Evolutionary conservation across 2,888 invertebrate genomes (phyloP).

Genomic region (Pycnomerus fuliginosus): DNA sequence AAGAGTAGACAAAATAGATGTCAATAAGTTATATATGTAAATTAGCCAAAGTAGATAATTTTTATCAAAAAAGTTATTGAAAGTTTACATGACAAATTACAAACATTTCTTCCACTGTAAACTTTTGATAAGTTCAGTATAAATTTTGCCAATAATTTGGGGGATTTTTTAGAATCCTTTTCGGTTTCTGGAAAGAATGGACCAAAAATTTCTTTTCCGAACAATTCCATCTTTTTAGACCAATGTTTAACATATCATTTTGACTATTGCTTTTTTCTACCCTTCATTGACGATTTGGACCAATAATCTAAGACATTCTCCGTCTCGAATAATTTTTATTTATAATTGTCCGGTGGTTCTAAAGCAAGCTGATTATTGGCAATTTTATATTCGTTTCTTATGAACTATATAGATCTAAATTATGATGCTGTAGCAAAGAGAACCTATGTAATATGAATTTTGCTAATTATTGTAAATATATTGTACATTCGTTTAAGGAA

Average conservation of each 20-base stretch:
- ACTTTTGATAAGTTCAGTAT: conserved; percentile 38
- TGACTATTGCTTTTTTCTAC: conserved; percentile 16
- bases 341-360: conserved; percentile 16
- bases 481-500: conserved; percentile 52
- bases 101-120: conserved; percentile 13
- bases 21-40: conserved; percentile 46
- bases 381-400: conserved; percentile 47
- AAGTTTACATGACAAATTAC: conserved; percentile 34
- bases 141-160: conserved; percentile 50
- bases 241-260: conserved; percentile 43
- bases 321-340: conserved; percentile 17
- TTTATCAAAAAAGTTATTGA: conserved; percentile 40
- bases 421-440: conserved; percentile 42
- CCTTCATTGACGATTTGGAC: conserved; percentile 29
- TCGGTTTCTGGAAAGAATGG: conserved; percentile 22
- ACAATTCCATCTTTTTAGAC: conserved; percentile 29
- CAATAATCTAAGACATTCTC: conserved; percentile 25
- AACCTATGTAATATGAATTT: conserved; percentile 44
- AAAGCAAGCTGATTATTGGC: conserved; percentile 47
- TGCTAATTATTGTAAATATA: conserved; percentile 53
- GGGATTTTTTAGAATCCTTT: conserved; percentile 18
- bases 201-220: conserved; percentile 25
- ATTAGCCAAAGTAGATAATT: conserved; percentile 43
- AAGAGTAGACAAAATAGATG: conserved; percentile 44
- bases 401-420: conserved; percentile 43